Evolutionary conservation across 2,113 vertebrate genomes (phyloP).

Genomic region (Eublepharis macularius): DNA sequence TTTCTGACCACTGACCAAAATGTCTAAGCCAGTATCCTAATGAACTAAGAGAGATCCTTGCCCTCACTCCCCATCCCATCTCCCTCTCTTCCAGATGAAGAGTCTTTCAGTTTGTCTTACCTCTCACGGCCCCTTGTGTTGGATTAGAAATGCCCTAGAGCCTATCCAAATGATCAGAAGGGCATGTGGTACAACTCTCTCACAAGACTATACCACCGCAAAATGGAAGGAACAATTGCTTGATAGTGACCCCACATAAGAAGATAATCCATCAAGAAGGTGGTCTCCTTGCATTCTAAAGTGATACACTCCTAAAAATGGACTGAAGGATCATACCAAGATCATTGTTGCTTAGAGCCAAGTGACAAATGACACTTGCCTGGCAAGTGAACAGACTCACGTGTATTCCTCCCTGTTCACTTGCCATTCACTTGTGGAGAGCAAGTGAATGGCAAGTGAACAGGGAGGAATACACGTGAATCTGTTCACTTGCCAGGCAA

Average conservation of each 20-base stretch:
- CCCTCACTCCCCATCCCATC: slow-evolving; percentile 11
- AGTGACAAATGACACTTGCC: too few species aligned
- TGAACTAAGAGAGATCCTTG: not conserved
- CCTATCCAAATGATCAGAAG: not conserved
- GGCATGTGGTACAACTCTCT: not conserved
- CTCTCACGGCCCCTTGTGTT: not conserved
- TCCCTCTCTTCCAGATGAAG: slow-evolving; percentile 4
- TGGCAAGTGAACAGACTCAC: too few species aligned
- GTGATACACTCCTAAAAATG: not conserved
- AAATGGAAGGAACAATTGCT: not conserved
- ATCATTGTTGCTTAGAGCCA: not conserved
- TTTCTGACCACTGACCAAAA: not conserved
- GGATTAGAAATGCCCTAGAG: not conserved
- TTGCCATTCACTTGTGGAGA: too few species aligned
- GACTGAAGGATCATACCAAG: not conserved
- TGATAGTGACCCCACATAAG: not conserved
- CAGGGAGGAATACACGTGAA: too few species aligned
- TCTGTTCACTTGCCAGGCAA: too few species aligned
- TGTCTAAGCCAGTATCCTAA: slow-evolving; percentile 12
- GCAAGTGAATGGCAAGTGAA: too few species aligned
- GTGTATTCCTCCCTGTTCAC: too few species aligned
- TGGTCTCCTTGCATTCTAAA: not conserved
- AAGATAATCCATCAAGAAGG: not conserved
- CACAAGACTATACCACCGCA: not conserved
- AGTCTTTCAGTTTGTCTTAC: slow-evolving; percentile 8